Evolutionary conservation across 2,888 invertebrate genomes (phyloP).

Genomic region (Cryptus armator): DNA sequence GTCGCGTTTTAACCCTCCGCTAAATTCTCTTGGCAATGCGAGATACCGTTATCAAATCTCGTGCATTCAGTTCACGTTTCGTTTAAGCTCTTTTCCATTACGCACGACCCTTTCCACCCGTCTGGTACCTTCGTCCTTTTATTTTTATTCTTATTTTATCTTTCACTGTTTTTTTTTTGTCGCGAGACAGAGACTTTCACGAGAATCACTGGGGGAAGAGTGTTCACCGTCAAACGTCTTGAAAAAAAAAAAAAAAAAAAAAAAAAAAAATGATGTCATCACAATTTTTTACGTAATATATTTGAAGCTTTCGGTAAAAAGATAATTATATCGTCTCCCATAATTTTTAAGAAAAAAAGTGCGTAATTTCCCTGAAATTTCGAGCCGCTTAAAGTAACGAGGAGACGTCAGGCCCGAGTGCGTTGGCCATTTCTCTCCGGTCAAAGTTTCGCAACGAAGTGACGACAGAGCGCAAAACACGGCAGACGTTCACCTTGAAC

Average conservation of each 20-base stretch:
- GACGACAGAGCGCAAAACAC: not conserved
- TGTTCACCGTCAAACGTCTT: too few species aligned
- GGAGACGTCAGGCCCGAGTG: slow-evolving; percentile 12
- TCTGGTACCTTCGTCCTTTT: not conserved
- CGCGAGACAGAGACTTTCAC: not conserved
- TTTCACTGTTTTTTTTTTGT: not conserved
- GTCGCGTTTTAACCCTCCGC: not conserved
- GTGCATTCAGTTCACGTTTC: too few species aligned
- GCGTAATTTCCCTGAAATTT: not conserved
- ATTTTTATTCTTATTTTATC: not conserved
- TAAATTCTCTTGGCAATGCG: not conserved
- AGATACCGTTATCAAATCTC: not conserved
- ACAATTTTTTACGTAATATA: too few species aligned
- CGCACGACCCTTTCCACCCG: not conserved
- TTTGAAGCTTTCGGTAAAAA: too few species aligned
- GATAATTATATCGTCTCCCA: too few species aligned
- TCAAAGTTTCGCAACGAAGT: slow-evolving; percentile 29
- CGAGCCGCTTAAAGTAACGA: not conserved
- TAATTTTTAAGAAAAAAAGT: too few species aligned
- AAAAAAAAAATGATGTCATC: too few species aligned
- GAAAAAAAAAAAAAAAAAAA: too few species aligned
- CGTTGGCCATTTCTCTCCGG: slow-evolving; percentile 9
- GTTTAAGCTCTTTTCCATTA: too few species aligned
- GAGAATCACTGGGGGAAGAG: not conserved
- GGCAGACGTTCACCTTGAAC: slow-evolving; percentile 52